Evolutionary conservation across 2,797 vertebrate species (phyloP), one percentile per base, ranked within the genome.

Genomic region (Anisognathus igniventris): DNA sequence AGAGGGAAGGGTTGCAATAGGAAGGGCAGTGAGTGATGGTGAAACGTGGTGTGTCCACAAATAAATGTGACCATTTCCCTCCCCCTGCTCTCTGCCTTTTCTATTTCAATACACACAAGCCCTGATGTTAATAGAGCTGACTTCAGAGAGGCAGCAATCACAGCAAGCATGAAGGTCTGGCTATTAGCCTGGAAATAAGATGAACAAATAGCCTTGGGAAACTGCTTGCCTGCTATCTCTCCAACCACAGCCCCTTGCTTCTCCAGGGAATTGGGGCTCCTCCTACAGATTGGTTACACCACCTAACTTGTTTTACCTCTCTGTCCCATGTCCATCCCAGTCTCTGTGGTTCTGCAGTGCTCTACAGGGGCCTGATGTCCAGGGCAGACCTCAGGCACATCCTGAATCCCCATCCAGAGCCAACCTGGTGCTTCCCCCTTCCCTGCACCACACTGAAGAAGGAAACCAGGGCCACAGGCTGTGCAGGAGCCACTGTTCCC

Each of bases 141-240:
- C 60, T 91, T 86, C 64, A 86, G 70, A 84, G 78, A 95, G 87
- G 72, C 57, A 90, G 57, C 27, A 80, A 61, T 66, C 85, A 74
- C 35, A 61, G 58, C 83, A 90, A 93, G 81, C 61, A 60, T 60
- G 91, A 92, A 91, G 60, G 58, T 70, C 62, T 88, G 82, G 58
- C 76, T 84, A 67, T 91, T 86, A 93, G 56, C 37, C 66, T 86
- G 73, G 79, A 92, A 92, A 90, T n/a, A 88, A 76, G 58, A 90
- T 60, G 33, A 94, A 88, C 50, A 93, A 90, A 93, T 83, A 93
- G 65, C 91, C 70, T 80, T 92, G 60, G 70, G 73, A 92, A 31
- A 58, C 90, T 33, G 19, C 58, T 88, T 70, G 16, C 40, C 33
- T 64, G 27, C 44, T 81, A 16, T 53, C 22, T 88, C 72, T 78